A percentile compares a stretch with the other conserved stretches of the same genome.
Evolutionary conservation across 2,797 vertebrate species (phyloP).

Genomic region (Pogoniulus pusillus): DNA sequence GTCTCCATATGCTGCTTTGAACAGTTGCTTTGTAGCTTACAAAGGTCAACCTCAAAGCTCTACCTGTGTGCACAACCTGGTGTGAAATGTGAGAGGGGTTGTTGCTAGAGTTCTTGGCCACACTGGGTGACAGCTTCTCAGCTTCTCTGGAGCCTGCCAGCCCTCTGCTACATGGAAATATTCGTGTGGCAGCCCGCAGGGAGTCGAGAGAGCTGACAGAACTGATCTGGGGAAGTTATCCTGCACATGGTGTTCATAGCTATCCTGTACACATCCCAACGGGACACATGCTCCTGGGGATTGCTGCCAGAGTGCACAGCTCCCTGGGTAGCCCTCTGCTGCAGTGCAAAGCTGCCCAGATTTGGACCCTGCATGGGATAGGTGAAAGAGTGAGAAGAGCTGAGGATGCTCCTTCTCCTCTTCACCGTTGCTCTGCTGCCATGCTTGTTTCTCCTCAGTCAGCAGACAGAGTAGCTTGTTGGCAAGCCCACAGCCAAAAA

Average conservation of each 20-base stretch:
- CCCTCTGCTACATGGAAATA: background rate
- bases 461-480: background rate
- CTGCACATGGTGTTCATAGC: fast-evolving
- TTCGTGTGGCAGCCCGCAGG: background rate
- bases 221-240: background rate
- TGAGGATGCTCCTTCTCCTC: background rate
- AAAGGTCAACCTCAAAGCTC: background rate
- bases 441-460: background rate
- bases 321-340: background rate
- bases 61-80: background rate
- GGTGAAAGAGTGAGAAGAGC: background rate
- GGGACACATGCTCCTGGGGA: background rate
- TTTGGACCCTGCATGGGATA: background rate
- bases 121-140: background rate
- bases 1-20: background rate
- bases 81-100: background rate
- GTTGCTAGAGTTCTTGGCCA: background rate
- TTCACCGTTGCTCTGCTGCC: background rate
- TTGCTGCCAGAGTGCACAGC: fast-evolving
- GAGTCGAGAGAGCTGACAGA: background rate
- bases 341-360: background rate
- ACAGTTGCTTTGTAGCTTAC: background rate
- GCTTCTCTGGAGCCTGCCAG: background rate
- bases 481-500: background rate
- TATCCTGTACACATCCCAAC: background rate